Conservation (phyloP, 2,113 vertebrate genomes). For the Globicephala melas region DNA sequence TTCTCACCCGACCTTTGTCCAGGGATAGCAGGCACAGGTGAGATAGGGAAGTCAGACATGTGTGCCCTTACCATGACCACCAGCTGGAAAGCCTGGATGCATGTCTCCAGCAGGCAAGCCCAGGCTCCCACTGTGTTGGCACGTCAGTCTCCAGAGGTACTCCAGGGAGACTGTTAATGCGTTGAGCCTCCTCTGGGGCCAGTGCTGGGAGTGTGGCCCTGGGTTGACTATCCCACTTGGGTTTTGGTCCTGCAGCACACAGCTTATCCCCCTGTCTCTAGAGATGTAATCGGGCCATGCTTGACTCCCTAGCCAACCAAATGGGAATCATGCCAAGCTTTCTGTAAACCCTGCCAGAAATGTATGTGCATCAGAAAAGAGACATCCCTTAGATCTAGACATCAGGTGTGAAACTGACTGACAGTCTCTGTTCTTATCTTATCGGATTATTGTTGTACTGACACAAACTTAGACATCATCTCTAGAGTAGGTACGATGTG, state of each 20-base stretch:
- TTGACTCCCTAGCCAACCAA: background rate
- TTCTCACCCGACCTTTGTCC: background rate
- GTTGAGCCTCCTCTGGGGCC: background rate
- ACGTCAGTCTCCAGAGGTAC: background rate
- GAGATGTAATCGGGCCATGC: background rate
- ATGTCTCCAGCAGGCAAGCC: background rate
- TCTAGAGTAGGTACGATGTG: background rate
- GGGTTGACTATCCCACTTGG: background rate
- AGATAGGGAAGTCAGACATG: background rate
- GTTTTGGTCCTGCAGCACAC: background rate
- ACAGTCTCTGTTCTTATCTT: background rate
- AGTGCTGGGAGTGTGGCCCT: background rate
- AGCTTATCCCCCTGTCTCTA: background rate
- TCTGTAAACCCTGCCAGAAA: background rate
- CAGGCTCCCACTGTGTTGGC: background rate
- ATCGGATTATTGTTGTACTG: background rate
- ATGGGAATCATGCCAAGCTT: background rate
- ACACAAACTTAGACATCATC: background rate
- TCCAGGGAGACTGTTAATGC: background rate
- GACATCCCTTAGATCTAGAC: background rate
- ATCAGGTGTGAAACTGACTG: background rate
- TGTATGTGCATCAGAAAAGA: background rate
- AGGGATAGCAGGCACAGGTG: constrained; percentile 22
- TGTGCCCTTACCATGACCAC: background rate
- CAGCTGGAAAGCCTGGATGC: constrained; percentile 14